Evolutionary conservation across 2,888 invertebrate species (phyloP).

Genomic region (Caenorhabditis angaria): DNA sequence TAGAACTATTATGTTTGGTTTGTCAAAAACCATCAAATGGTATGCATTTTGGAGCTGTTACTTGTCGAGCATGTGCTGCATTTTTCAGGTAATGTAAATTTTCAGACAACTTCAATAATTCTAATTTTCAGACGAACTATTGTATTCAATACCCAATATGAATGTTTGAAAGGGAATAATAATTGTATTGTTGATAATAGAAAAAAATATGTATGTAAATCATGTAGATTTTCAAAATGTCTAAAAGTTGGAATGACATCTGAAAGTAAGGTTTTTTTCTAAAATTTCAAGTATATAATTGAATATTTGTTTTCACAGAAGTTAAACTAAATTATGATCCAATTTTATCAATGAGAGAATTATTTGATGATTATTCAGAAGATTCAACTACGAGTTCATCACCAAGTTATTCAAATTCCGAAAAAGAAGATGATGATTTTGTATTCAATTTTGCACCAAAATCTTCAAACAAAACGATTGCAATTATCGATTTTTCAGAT

Average conservation of each 20-base stretch:
- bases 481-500: too few relatives aligned
- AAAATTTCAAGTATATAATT: background rate
- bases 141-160: conserved; percentile 38
- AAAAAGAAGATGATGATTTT: conserved; percentile 19
- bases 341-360: conserved; percentile 25
- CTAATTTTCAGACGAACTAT: conserved; percentile 36
- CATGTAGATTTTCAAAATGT: conserved; percentile 45
- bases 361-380: conserved; percentile 30
- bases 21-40: background rate
- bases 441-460: conserved; percentile 28
- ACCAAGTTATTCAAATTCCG: background rate
- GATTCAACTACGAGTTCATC: background rate
- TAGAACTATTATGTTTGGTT: conserved; percentile 17
- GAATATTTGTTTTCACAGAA: conserved; percentile 8
- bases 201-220: conserved; percentile 32
- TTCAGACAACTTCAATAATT: background rate
- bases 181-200: conserved; percentile 31
- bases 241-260: too few relatives aligned
- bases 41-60: background rate
- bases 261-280: conserved; percentile 36
- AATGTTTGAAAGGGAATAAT: conserved; percentile 23
- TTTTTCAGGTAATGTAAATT: conserved; percentile 5
- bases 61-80: conserved; percentile 6
- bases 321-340: conserved; percentile 38
- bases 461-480: conserved; percentile 13